Percentiles rank a stretch among this genome's conserved stretches.
phyloP scores from a whole-genome alignment of 2,113 vertebrate genomes.

The Prochilodus magdalenae region DNA sequence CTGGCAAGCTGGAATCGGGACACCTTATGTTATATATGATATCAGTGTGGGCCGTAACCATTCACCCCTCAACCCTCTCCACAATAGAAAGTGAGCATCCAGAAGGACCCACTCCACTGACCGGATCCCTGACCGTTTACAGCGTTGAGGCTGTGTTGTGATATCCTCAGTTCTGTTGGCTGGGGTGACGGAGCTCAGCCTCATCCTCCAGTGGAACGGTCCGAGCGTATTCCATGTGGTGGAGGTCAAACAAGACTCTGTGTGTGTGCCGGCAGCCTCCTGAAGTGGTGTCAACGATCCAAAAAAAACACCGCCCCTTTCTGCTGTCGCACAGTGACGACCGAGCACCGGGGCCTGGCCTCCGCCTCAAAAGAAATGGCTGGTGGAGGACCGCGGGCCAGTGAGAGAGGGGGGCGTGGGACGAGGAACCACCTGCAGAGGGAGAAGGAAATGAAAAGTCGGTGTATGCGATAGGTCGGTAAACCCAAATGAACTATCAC shows the following conservation, averaged over 20 bases:
- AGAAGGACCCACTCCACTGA: too few relatives aligned
- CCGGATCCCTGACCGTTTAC: slow-evolving; percentile 81
- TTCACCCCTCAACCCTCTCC: too few relatives aligned
- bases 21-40: too few relatives aligned
- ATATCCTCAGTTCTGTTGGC: slow-evolving; percentile 87
- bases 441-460: neutral
- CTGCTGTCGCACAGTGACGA: slow-evolving; percentile 75
- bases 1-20: too few relatives aligned
- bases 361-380: slow-evolving; percentile 80
- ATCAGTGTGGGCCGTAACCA: too few relatives aligned
- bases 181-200: slow-evolving; percentile 83
- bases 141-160: slow-evolving; percentile 82
- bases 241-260: too few relatives aligned
- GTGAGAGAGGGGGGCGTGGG: slow-evolving; percentile 42
- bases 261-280: slow-evolving; percentile 72
- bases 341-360: slow-evolving; percentile 79
- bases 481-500: too few relatives aligned
- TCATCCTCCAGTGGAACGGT: slow-evolving; percentile 95
- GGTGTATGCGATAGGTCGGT: too few relatives aligned
- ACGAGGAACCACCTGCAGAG: slow-evolving; percentile 29
- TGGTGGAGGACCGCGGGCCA: slow-evolving; percentile 60
- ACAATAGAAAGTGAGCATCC: too few relatives aligned
- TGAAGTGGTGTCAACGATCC: slow-evolving; percentile 77
- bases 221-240: slow-evolving; percentile 85
- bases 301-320: slow-evolving; percentile 83